Evolutionary conservation across 2,797 vertebrate species (phyloP).

Genomic region (Aeoliscus strigatus): DNA sequence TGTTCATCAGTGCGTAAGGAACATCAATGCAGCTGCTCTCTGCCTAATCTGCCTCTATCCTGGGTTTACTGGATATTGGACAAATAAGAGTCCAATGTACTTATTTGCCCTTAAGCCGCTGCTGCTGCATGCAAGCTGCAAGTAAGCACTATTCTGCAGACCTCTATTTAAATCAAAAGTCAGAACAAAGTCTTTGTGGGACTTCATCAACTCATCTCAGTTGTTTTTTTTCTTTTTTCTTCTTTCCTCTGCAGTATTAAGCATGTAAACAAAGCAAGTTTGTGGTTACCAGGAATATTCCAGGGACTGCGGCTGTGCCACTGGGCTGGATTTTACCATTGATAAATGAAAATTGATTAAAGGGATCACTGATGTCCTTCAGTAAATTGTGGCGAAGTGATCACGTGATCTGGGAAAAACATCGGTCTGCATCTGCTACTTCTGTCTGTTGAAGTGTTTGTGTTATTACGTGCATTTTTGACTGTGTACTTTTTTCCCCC

Average conservation of each 20-base stretch:
- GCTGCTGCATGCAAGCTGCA: slow-evolving; percentile 10
- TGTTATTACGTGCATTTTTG: too few species aligned
- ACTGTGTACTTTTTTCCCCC: too few species aligned
- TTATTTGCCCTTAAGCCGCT: slow-evolving; percentile 15
- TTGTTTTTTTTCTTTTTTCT: too few species aligned
- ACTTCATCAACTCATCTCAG: too few species aligned
- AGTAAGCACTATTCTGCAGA: slow-evolving; percentile 15
- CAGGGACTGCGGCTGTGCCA: background rate
- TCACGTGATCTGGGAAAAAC: too few species aligned
- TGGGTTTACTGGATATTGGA: slow-evolving; percentile 11
- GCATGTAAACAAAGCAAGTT: background rate
- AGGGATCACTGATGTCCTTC: background rate
- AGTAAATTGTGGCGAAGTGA: background rate
- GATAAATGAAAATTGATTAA: slow-evolving; percentile 1
- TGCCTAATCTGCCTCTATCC: slow-evolving; percentile 5
- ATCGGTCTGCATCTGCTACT: too few species aligned
- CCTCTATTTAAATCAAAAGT: too few species aligned
- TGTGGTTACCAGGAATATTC: background rate
- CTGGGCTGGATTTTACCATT: background rate
- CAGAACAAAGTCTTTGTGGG: background rate
- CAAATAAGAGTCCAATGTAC: slow-evolving; percentile 12
- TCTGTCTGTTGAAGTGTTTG: too few species aligned
- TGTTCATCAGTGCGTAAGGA: slow-evolving; percentile 7
- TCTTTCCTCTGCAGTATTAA: background rate
- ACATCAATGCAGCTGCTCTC: slow-evolving; percentile 9